Base-by-base conservation (phyloP, 2,113 vertebrate genomes). In the Scomber colias region DNA sequence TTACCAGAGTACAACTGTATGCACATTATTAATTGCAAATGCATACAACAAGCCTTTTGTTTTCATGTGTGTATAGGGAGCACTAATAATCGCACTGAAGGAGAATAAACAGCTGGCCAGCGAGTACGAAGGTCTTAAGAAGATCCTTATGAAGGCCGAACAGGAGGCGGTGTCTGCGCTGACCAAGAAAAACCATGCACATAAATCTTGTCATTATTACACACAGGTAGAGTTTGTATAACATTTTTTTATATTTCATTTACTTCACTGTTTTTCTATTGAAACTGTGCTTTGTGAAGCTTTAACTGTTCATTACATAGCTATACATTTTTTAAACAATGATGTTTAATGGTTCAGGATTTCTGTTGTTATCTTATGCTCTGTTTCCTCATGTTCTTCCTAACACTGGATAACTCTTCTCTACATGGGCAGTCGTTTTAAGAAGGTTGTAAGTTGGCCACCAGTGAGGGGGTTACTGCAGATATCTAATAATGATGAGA, bases 401-500 rank as follows among this genome's bases (percentile, higher is more conserved):
- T 49, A n/a, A 60, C 21, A 45, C 27, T 14, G 17, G 56, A 84
- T 40, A 66, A 59, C 62, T 77, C 45, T 11, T 79, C 61, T 83
- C 75, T 54, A 66, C 84, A 83, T 82, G 69, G 68, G 46, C 89
- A 75, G 69, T 87, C 5, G 81, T 77, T 88, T 85, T 61, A 70
- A 86, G 57, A 72, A 70, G 84, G 77, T 85, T 90, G 88, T 87
- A 87, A 83, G 78, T 82, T 81, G 81, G 71, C 77, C 84, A 66
- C 84, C 84, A 88, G 77, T 82, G 77, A 89, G 87, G 84, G 92
- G 89, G 86, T 89, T 76, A 90, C 84, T 81, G 90, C 91, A 78
- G 90, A 87, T 88, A 88, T 93, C 77, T 91, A 87, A 93, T 92
- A 89, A 88, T 65, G 87, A 92, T 88, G 85, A 92, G 89, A 87